Conservation (phyloP, 2,888 invertebrate species). For the Diplazon laetatorius region DNA sequence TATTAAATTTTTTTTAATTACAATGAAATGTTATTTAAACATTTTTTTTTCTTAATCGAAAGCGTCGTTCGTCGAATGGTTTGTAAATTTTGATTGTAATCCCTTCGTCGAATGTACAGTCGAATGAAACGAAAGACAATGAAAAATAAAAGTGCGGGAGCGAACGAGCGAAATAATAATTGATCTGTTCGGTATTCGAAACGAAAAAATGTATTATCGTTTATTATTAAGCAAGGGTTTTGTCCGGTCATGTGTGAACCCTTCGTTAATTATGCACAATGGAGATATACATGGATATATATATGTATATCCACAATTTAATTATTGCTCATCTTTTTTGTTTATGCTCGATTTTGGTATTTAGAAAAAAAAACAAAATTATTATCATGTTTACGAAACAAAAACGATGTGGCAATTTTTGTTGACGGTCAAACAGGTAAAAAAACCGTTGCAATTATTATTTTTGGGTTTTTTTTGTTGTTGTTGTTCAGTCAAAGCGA, state of each 20-base stretch:
- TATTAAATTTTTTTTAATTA: constrained; percentile 34
- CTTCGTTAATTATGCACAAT: constrained; percentile 12
- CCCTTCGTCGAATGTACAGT: constrained; percentile 30
- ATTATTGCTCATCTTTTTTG: constrained; percentile 47
- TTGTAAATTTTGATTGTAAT: constrained; percentile 39
- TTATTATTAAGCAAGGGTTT: constrained; percentile 1
- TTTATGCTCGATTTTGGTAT: constrained; percentile 39
- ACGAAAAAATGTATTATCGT: neutral
- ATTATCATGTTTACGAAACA: neutral
- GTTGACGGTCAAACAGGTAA: constrained; percentile 19
- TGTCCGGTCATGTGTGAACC: neutral
- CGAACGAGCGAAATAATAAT: constrained; percentile 15
- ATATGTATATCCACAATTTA: constrained; percentile 45
- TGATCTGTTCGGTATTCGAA: neutral
- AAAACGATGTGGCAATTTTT: neutral
- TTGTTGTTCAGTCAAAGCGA: too few species aligned
- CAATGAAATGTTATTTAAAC: constrained; percentile 43
- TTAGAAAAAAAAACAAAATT: too few species aligned
- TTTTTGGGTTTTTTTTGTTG: too few species aligned
- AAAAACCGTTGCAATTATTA: too few species aligned
- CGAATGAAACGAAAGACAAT: too few species aligned
- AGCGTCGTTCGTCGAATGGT: constrained; percentile 30
- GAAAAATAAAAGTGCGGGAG: constrained; percentile 1
- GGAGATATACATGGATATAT: constrained; percentile 25
- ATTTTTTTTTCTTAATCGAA: constrained; percentile 7